Evolutionary conservation across 2,888 invertebrate genomes (phyloP), one percentile per base, ranked within the genome.

Genomic region (Corbicula japonica): DNA sequence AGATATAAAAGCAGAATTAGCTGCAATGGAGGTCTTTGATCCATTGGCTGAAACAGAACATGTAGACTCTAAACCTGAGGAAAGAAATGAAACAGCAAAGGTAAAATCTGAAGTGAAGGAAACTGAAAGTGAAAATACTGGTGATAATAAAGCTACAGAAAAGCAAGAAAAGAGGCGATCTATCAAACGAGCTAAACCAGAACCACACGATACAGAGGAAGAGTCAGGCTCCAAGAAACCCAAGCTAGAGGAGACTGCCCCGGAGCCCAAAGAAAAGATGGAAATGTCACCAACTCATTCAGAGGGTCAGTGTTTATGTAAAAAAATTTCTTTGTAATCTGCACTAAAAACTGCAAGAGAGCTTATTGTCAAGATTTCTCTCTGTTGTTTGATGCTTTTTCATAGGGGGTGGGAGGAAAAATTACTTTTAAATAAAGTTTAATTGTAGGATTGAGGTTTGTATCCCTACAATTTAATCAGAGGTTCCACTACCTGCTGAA

Each of bases 161-260:
- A 48, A 63, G 69, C 50, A 28, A 12, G 70, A 78, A 48, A 80
- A 76, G 48, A 56, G 80, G 28, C 63, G 80, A 50, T 80, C 80
- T 34, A 26, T 83, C 6, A 80, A 83, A 32, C 58, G 75, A 76
- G 65, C 61, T 18, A 80, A 81, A 44, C 74, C 68, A 41, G 75
- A 73, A n/a, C 34, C 41, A 54, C 30, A 72, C 34, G 68, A 56
- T 50, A 48, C 32, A 38, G 71, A 68, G 21, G 73, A 71, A 12
- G 54, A 21, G 23, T 23, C 56, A 35, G 72, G 68, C 12, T 41
- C 61, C 32, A 77, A 78, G 66, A 80, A 81, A 75, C 66, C 60
- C 1, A 76, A 83, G 56, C 48, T 77, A 30, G 79, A 76, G 35
- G 61, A 28, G 28, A 23, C 8, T 1, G 41, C 18, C 21, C 35